phyloP scores from a whole-genome alignment of 2,888 invertebrate genomes.

The Hipparchia semele region DNA sequence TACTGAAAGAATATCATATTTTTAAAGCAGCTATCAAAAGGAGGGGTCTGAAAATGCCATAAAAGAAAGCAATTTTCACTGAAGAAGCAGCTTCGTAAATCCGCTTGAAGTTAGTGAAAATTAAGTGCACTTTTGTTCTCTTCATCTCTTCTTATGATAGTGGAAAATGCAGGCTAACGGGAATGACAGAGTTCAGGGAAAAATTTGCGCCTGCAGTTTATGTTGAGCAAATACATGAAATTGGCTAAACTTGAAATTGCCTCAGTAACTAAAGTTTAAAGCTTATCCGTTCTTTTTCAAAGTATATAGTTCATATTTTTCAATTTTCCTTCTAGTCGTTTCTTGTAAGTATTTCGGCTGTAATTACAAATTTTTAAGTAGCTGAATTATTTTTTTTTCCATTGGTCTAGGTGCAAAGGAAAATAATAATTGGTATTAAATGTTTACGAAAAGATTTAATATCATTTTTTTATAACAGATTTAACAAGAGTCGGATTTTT shows the following conservation, averaged over 20 bases:
- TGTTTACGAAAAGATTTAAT: too few species aligned
- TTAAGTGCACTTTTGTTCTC: constrained; percentile 63
- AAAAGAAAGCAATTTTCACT: constrained; percentile 68
- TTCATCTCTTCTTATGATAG: constrained; percentile 23
- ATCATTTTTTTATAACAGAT: too few species aligned
- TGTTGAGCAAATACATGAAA: background rate
- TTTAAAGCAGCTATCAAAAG: constrained; percentile 43
- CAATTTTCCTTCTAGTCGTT: too few species aligned
- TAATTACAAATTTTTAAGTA: background rate
- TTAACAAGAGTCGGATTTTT: background rate
- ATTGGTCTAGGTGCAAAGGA: background rate
- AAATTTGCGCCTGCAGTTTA: background rate
- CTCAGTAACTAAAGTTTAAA: background rate
- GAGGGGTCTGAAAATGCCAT: constrained; percentile 55
- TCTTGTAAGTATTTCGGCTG: too few species aligned
- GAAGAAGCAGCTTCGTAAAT: constrained; percentile 63
- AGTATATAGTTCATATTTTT: too few species aligned
- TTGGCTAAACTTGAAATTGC: background rate
- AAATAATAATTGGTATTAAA: too few species aligned
- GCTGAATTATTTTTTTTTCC: background rate
- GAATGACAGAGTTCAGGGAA: background rate
- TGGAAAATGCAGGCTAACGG: constrained; percentile 19
- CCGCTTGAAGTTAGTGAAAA: constrained; percentile 60
- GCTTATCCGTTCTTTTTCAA: too few species aligned
- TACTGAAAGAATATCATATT: constrained; percentile 39